These are phyloP conservation scores for Aurelia sp. DNA, from an alignment of 30 jellyfish, hydroid and myxozoan genomes.

Conservation along the genomic window DNA sequence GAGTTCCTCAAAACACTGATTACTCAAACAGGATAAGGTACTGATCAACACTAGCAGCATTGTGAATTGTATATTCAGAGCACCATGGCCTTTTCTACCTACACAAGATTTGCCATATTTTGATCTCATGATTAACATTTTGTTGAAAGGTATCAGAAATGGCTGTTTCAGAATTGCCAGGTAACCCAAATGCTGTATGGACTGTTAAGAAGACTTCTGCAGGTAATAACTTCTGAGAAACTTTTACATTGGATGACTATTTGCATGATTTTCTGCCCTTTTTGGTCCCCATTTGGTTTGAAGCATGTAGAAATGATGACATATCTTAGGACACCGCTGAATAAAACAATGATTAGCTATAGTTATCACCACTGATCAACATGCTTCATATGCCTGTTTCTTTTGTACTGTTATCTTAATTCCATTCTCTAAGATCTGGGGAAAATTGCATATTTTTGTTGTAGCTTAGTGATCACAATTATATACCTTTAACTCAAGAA, in stretches of 20 bases:
- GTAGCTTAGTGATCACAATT: no score
- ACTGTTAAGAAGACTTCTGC: conserved; percentile 91
- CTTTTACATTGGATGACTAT: not conserved
- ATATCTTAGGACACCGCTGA: conserved; percentile 77
- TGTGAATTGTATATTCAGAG: not conserved
- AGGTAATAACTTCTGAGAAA: conserved; percentile 35
- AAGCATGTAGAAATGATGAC: conserved; percentile 68
- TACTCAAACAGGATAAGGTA: conserved; percentile 67
- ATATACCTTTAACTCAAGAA: no score
- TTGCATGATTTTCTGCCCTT: no score
- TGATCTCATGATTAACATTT: no score
- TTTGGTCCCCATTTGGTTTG: no score
- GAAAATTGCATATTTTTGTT: no score
- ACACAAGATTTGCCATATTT: no score
- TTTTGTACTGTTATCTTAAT: no score
- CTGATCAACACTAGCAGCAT: conserved; percentile 50
- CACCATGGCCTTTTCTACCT: no score
- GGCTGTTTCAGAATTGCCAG: conserved; percentile 99
- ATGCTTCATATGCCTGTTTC: not conserved
- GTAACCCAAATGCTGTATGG: conserved; percentile 99
- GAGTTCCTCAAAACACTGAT: conserved; percentile 48
- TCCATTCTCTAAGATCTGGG: no score
- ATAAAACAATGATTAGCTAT: not conserved
- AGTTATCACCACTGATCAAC: conserved; percentile 71
- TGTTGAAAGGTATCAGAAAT: conserved; percentile 89